Conservation (phyloP, 1,140 invertebrate genomes). For the Doryteuthis pealeii region DNA sequence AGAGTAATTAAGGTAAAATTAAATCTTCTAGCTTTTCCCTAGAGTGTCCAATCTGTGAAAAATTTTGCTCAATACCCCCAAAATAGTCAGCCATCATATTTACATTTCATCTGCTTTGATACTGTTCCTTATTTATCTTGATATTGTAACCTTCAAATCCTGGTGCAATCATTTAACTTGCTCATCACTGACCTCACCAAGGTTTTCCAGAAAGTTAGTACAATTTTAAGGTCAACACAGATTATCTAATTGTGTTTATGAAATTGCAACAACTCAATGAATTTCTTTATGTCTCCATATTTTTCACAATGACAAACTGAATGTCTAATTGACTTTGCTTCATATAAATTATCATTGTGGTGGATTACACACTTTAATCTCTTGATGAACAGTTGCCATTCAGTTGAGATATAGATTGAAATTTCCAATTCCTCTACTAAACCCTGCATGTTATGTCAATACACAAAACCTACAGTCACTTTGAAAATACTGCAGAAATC, state of each 20-base stretch:
- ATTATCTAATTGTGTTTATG: too few relatives aligned
- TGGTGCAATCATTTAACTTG: too few relatives aligned
- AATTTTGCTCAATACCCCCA: background rate
- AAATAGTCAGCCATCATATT: too few relatives aligned
- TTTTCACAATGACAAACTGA: background rate
- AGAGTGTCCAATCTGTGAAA: background rate
- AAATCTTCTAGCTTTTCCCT: background rate
- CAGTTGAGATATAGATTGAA: background rate
- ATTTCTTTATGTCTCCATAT: too few relatives aligned
- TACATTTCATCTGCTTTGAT: too few relatives aligned
- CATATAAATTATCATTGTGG: background rate
- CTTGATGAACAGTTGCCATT: background rate
- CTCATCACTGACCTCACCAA: too few relatives aligned
- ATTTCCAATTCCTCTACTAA: background rate
- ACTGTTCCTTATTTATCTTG: background rate
- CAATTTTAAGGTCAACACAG: too few relatives aligned
- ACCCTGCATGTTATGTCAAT: background rate
- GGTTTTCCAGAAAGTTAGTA: too few relatives aligned
- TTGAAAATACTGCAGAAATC: too few relatives aligned
- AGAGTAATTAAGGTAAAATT: background rate
- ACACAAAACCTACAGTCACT: too few relatives aligned
- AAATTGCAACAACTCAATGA: too few relatives aligned
- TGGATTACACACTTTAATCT: background rate
- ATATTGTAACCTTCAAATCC: too few relatives aligned
- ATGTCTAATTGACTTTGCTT: background rate